A percentile compares a stretch with the other conserved stretches of the same genome.
These are phyloP conservation scores for Tragelaphus buxtoni DNA, from an alignment of 2,113 vertebrate species.

Conservation along the genomic window DNA sequence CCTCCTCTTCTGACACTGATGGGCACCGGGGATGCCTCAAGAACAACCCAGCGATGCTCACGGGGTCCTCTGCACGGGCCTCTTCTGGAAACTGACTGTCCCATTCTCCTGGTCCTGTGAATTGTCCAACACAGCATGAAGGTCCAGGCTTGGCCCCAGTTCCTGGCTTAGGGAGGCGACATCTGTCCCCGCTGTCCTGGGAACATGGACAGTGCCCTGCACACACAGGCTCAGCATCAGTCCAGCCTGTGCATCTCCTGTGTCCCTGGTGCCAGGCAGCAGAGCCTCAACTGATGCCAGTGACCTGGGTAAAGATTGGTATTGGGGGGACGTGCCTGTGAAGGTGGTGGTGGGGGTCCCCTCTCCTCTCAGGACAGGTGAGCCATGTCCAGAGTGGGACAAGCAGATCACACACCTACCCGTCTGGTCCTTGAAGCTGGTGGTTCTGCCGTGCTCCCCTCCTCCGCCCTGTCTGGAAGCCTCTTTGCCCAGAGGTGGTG, in stretches of 20 bases:
- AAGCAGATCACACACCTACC: background rate
- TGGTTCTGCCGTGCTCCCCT: background rate
- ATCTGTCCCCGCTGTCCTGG: background rate
- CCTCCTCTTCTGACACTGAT: background rate
- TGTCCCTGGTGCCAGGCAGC: background rate
- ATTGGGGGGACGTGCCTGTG: fast-evolving
- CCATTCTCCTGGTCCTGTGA: background rate
- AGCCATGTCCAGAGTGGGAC: too few species aligned
- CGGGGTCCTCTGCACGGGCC: background rate
- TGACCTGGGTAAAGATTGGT: background rate
- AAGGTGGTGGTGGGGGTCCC: too few species aligned
- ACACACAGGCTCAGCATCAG: background rate
- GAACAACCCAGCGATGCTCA: background rate
- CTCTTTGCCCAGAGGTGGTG: background rate
- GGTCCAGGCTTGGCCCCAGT: background rate
- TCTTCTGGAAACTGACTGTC: background rate
- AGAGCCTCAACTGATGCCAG: background rate
- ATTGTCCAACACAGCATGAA: fast-evolving
- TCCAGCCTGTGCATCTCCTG: background rate
- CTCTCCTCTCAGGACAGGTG: background rate
- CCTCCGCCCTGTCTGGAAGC: background rate
- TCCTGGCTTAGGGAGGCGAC: background rate
- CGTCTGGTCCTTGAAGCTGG: fast-evolving
- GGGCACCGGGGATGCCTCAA: fast-evolving
- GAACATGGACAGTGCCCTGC: background rate